Evolutionary conservation across 2,797 vertebrate genomes (phyloP).

Genomic region (Eremophila alpestris): DNA sequence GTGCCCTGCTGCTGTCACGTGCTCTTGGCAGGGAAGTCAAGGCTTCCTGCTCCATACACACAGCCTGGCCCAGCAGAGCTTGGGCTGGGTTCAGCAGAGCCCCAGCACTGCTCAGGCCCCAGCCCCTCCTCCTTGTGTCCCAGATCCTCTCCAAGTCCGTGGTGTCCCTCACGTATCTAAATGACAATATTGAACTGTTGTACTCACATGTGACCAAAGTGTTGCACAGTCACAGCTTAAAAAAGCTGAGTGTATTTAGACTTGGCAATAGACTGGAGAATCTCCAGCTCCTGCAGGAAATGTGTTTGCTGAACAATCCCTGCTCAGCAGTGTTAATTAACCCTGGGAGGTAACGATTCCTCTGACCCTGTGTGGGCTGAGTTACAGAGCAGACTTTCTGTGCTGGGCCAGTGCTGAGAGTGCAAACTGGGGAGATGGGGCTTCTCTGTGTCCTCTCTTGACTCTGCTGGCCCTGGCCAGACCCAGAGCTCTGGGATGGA

Average conservation of each 20-base stretch:
- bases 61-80: not conserved
- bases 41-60: not conserved
- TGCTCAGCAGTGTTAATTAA: not conserved
- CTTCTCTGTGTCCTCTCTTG: not conserved
- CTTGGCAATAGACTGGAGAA: not conserved
- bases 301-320: not conserved
- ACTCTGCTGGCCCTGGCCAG: not conserved
- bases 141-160: constrained; percentile 9
- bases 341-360: not conserved
- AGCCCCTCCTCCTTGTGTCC: not conserved
- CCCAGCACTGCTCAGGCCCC: not conserved
- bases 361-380: not conserved
- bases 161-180: not conserved
- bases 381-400: not conserved
- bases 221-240: not conserved
- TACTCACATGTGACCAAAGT: not conserved
- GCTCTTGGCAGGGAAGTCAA: not conserved
- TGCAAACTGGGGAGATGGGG: fast-evolving
- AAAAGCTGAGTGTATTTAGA: constrained; percentile 6
- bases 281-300: not conserved
- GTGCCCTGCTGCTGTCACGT: not conserved
- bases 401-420: not conserved
- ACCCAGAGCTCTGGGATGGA: not conserved
- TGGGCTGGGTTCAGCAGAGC: not conserved
- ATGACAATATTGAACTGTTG: not conserved